Percentiles rank a stretch among this genome's conserved stretches.
phyloP scores from a whole-genome alignment of 35 echinoderm and acorn worm species.

The Lytechinus variegatus region DNA sequence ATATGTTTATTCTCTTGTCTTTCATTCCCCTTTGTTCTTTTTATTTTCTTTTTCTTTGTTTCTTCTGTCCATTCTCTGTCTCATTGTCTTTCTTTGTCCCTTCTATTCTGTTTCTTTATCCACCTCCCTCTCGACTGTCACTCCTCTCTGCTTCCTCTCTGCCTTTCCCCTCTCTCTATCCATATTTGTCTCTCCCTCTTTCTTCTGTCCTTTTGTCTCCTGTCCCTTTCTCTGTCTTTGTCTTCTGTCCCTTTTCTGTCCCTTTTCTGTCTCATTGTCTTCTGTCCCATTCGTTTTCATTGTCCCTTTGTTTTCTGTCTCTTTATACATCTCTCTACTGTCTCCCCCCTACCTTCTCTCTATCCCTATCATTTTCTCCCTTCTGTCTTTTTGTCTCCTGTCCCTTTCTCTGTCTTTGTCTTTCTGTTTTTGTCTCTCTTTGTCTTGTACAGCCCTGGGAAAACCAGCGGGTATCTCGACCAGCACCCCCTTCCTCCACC shows the following conservation, averaged over 20 bases:
- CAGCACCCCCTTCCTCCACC: neutral
- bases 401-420: neutral
- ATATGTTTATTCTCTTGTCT: neutral
- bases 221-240: neutral
- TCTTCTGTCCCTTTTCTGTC: too few relatives aligned
- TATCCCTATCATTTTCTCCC: neutral
- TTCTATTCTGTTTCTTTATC: neutral
- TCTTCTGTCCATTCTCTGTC: neutral
- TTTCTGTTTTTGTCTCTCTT: neutral
- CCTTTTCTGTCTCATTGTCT: neutral
- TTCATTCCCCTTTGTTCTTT: neutral
- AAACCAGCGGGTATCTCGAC: conserved; percentile 20
- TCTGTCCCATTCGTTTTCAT: neutral
- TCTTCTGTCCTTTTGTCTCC: neutral
- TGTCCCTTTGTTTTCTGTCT: neutral
- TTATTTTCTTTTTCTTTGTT: neutral
- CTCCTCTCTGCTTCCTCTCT: neutral
- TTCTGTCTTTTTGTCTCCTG: neutral
- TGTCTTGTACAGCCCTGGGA: conserved; percentile 29
- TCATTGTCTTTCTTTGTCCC: neutral
- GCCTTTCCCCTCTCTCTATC: neutral
- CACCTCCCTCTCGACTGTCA: neutral
- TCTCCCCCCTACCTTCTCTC: neutral
- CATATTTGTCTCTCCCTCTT: neutral
- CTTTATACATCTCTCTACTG: neutral